Conservation (phyloP, 2,113 vertebrate genomes). For the Poeciliopsis turrubarensis region DNA sequence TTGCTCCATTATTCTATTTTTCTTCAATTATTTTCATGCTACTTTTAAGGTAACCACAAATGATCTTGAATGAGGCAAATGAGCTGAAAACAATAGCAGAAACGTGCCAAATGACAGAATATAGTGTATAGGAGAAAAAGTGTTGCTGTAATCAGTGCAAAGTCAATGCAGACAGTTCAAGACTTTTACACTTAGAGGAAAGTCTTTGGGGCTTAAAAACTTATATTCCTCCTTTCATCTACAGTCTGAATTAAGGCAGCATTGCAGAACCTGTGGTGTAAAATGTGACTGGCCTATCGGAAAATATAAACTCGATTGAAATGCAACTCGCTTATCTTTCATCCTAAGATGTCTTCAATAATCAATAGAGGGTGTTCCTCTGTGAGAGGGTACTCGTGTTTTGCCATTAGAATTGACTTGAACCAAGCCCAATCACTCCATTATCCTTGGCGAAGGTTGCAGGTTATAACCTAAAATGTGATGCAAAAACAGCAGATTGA, state of each 20-base stretch:
- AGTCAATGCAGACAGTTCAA: conserved; percentile 37
- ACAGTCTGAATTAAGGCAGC: conserved; percentile 13
- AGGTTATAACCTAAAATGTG: conserved; percentile 76
- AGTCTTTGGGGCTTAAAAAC: conserved; percentile 25
- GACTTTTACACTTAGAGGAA: neutral
- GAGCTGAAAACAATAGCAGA: conserved; percentile 69
- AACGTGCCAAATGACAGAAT: conserved; percentile 61
- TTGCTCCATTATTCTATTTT: conserved; percentile 68
- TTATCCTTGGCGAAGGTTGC: conserved; percentile 82
- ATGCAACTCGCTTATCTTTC: conserved; percentile 43
- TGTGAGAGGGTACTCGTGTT: conserved; percentile 56
- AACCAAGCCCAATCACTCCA: conserved; percentile 72
- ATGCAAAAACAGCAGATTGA: conserved; percentile 79
- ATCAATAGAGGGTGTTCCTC: conserved; percentile 72
- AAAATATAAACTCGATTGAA: conserved; percentile 63
- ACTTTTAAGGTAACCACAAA: conserved; percentile 77
- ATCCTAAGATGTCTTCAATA: conserved; percentile 60
- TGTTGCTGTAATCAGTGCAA: conserved; percentile 58
- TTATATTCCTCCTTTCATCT: conserved; percentile 8
- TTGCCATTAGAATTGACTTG: conserved; percentile 69
- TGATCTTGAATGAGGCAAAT: conserved; percentile 72
- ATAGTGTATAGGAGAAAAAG: conserved; percentile 8
- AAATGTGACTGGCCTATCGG: conserved; percentile 43
- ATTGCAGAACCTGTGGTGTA: conserved; percentile 9
- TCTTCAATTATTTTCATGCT: conserved; percentile 74